These are phyloP conservation scores for Bettongia penicillata DNA, from an alignment of 2,113 vertebrate genomes.

Conservation along the genomic window DNA sequence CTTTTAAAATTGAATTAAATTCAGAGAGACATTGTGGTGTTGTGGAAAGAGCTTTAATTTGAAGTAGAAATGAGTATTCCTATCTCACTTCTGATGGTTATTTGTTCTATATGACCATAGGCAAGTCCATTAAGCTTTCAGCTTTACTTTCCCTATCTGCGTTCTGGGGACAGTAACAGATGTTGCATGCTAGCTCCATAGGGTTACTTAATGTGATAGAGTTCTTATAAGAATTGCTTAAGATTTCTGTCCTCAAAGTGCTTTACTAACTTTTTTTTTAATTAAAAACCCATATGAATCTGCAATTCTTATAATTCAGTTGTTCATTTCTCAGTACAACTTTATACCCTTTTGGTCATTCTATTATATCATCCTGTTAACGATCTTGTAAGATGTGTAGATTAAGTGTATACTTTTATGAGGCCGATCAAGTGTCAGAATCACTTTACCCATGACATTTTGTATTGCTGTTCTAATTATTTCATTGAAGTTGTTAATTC, in stretches of 20 bases:
- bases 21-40: background rate
- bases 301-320: conserved; percentile 41
- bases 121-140: background rate
- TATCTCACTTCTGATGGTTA: background rate
- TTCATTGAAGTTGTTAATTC: conserved; percentile 77
- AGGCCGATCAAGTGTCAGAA: conserved; percentile 75
- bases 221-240: background rate
- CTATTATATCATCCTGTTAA: conserved; percentile 65
- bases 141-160: background rate
- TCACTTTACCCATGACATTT: conserved; percentile 75
- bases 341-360: conserved; percentile 64
- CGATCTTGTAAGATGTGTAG: conserved; percentile 66
- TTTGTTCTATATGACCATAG: background rate
- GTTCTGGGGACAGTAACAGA: background rate
- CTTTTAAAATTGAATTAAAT: background rate
- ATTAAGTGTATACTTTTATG: conserved; percentile 76
- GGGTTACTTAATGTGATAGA: background rate
- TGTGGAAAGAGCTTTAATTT: background rate
- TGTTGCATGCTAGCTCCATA: background rate
- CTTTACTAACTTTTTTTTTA: background rate
- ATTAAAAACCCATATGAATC: background rate
- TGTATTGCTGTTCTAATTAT: conserved; percentile 77
- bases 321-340: conserved; percentile 24
- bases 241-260: background rate
- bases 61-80: background rate